These are phyloP conservation scores for Andrena praecox DNA, from an alignment of 2,888 invertebrate genomes.

Conservation along the genomic window DNA sequence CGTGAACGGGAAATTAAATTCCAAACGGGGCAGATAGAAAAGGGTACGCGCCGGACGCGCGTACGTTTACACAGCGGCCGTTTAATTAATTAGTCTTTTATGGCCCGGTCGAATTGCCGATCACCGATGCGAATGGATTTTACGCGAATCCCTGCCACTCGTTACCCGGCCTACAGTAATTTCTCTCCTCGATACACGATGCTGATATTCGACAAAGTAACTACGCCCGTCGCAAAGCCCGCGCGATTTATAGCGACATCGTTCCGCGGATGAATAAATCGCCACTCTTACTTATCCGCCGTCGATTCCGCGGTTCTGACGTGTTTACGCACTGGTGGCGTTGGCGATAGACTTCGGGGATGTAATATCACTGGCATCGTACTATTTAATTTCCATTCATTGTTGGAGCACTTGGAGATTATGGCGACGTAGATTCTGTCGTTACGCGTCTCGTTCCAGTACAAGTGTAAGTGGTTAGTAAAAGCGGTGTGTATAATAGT, in stretches of 20 bases:
- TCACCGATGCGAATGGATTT: slow-evolving; percentile 47
- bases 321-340: background rate
- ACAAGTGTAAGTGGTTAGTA: no score
- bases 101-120: slow-evolving; percentile 45
- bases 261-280: background rate
- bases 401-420: background rate
- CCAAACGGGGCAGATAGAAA: slow-evolving; percentile 48
- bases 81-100: slow-evolving; percentile 71
- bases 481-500: no score
- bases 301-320: background rate
- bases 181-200: slow-evolving; percentile 37
- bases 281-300: background rate
- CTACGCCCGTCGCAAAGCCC: background rate
- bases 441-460: no score
- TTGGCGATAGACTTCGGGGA: background rate
- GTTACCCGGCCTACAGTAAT: slow-evolving; percentile 27
- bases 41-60: slow-evolving; percentile 28
- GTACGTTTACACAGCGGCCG: slow-evolving; percentile 56
- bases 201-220: slow-evolving; percentile 20
- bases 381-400: background rate
- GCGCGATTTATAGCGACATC: background rate
- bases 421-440: background rate
- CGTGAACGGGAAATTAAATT: slow-evolving; percentile 61
- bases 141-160: slow-evolving; percentile 15
- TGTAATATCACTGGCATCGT: background rate